A percentile compares a stretch with the other conserved stretches of the same genome.
Conservation (phyloP, 2,797 vertebrate species). For the Erithacus rubecula region DNA sequence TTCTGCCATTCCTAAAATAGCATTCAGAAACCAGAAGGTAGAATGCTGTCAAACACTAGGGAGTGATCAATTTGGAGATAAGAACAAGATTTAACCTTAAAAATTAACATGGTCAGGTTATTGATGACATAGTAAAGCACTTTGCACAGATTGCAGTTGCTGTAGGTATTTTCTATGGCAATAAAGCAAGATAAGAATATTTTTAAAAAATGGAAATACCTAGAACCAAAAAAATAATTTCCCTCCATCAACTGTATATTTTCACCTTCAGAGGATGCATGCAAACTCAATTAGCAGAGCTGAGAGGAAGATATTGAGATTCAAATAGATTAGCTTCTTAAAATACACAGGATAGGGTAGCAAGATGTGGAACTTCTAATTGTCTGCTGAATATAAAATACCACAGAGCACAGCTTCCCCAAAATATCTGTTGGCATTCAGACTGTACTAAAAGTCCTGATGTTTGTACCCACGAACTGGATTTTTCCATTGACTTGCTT, state of each 20-base stretch:
- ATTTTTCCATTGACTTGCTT: conserved; percentile 26
- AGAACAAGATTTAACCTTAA: neutral
- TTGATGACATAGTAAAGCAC: neutral
- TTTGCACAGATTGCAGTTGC: neutral
- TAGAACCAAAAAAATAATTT: neutral
- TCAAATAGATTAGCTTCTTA: neutral
- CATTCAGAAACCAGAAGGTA: neutral
- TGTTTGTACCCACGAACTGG: neutral
- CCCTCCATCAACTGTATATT: neutral
- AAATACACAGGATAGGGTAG: neutral
- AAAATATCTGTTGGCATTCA: conserved; percentile 27
- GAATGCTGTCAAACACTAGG: neutral
- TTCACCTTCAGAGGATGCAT: neutral
- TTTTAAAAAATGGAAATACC: neutral
- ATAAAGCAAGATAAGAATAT: neutral
- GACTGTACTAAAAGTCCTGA: conserved; percentile 17
- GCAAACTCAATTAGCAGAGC: neutral
- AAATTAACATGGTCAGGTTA: neutral
- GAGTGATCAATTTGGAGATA: neutral
- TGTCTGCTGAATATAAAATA: conserved; percentile 25
- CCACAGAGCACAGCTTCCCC: neutral
- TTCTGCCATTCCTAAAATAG: neutral
- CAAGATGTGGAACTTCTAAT: neutral
- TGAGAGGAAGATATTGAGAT: neutral
- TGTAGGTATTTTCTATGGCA: neutral